Percentiles rank a stretch among this genome's conserved stretches.
phyloP scores from a whole-genome alignment of 2,797 vertebrate species.

The Trachurus trachurus region DNA sequence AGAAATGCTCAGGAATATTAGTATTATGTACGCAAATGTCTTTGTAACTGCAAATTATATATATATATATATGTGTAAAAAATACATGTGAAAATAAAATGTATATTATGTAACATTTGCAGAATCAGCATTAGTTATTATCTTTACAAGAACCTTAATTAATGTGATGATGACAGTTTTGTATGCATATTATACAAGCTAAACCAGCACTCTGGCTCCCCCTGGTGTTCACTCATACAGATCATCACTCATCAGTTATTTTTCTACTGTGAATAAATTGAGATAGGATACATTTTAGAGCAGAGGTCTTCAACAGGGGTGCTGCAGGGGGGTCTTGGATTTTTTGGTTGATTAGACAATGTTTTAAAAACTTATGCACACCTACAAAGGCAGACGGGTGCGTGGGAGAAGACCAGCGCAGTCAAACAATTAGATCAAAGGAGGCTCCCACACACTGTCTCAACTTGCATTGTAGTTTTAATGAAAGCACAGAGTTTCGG shows the following conservation, averaged over 20 bases:
- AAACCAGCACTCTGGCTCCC: background rate
- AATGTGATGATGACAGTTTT: background rate
- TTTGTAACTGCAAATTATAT: conserved; percentile 68
- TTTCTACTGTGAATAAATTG: too few relatives aligned
- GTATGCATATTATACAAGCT: too few relatives aligned
- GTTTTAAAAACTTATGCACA: too few relatives aligned
- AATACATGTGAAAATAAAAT: conserved; percentile 53
- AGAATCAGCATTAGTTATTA: conserved; percentile 49
- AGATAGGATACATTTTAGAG: too few relatives aligned
- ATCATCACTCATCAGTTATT: background rate
- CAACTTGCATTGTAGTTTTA: too few relatives aligned
- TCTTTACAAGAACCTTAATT: conserved; percentile 1
- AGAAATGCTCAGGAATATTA: conserved; percentile 81
- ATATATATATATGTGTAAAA: conserved; percentile 46
- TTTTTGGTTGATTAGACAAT: too few relatives aligned
- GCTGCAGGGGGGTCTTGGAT: too few relatives aligned
- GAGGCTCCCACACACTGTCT: too few relatives aligned
- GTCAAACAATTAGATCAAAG: too few relatives aligned
- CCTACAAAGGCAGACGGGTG: too few relatives aligned
- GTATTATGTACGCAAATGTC: conserved; percentile 68
- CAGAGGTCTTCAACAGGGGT: background rate
- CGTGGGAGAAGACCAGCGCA: too few relatives aligned
- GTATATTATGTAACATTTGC: conserved; percentile 45
- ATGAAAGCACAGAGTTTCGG: too few relatives aligned
- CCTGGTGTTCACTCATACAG: conserved; percentile 4